Conservation (phyloP, 2,888 invertebrate species). For the Calameuta filiformis region DNA sequence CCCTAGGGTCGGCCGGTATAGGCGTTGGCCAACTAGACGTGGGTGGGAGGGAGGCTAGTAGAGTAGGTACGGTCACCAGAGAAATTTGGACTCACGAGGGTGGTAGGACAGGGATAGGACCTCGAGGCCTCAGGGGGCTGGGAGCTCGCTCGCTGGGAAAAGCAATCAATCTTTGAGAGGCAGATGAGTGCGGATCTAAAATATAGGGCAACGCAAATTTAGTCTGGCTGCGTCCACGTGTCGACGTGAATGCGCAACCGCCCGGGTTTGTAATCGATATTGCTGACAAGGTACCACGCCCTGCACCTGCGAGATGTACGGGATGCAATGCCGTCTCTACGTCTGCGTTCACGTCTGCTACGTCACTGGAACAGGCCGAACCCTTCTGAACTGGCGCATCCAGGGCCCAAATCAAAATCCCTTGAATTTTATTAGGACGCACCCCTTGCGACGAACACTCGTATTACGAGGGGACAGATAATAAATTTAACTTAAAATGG, state of each 20-base stretch:
- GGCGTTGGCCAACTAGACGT: no score
- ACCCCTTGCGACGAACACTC: neutral
- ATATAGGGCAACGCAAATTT: constrained; percentile 65
- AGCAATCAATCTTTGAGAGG: constrained; percentile 65
- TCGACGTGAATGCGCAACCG: constrained; percentile 65
- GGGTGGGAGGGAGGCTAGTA: neutral
- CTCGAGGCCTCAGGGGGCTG: constrained; percentile 14
- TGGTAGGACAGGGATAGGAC: constrained; percentile 11
- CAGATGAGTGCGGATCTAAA: constrained; percentile 63
- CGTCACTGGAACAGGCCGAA: neutral
- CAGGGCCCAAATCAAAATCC: neutral
- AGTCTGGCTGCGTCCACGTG: constrained; percentile 63
- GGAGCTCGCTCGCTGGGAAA: constrained; percentile 40
- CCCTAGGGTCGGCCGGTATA: no score
- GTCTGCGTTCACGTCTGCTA: neutral
- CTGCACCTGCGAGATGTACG: constrained; percentile 63
- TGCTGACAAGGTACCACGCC: constrained; percentile 65
- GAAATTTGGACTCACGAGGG: neutral
- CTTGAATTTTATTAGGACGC: neutral
- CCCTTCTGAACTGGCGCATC: neutral
- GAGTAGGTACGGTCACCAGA: neutral
- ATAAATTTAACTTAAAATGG: neutral
- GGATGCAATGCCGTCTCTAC: constrained; percentile 43
- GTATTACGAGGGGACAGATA: neutral
- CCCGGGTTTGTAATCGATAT: constrained; percentile 64